Evolutionary conservation across 2,888 invertebrate species (phyloP).

Genomic region (Pterobdella sp.): DNA sequence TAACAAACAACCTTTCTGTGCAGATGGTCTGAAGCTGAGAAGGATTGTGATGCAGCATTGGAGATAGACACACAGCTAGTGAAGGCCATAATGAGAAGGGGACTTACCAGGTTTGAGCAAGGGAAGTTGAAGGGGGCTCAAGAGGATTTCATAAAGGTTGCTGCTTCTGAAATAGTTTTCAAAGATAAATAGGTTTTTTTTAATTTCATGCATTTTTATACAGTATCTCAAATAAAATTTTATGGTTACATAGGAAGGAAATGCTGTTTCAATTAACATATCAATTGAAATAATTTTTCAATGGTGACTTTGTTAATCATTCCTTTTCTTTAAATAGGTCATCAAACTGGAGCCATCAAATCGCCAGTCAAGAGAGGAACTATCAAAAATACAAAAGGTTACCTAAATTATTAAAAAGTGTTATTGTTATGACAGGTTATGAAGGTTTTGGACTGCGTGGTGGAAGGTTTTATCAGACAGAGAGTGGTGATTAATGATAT

Average conservation of each 20-base stretch:
- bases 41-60: conserved; percentile 50
- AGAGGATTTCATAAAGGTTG: conserved; percentile 62
- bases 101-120: conserved; percentile 58
- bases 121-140: conserved; percentile 66
- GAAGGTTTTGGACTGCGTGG: no score
- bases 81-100: conserved; percentile 50
- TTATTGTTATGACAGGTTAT: no score
- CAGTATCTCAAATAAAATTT: no score
- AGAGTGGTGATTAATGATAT: no score
- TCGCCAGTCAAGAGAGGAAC: conserved; percentile 1
- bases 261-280: no score
- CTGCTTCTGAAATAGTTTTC: not conserved
- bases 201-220: no score
- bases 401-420: no score
- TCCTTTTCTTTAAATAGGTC: not conserved
- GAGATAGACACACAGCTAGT: conserved; percentile 51
- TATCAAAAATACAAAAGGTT: conserved; percentile 52
- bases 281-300: not conserved
- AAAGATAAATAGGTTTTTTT: no score
- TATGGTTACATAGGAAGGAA: no score
- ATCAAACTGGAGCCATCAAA: not conserved
- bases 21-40: conserved; percentile 52
- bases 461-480: no score
- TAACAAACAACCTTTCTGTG: not conserved
- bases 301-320: not conserved